A percentile compares a stretch with the other conserved stretches of the same genome.
phyloP scores from a whole-genome alignment of 1,140 invertebrate genomes.

The Conus ventricosus region DNA sequence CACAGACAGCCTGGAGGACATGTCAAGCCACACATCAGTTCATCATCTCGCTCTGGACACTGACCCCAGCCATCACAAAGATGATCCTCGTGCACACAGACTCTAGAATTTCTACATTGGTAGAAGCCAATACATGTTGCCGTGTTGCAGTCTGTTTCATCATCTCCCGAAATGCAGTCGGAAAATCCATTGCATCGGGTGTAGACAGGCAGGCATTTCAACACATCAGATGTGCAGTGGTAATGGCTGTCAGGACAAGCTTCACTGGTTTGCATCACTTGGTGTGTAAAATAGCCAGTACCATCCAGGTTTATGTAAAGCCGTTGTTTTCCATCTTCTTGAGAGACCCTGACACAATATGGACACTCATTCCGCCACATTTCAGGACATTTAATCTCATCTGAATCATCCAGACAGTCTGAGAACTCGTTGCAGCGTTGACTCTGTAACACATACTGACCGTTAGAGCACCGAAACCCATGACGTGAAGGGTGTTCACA shows the following conservation, averaged over 20 bases:
- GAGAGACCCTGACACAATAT: not conserved
- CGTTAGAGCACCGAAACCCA: no score
- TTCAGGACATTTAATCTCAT: not conserved
- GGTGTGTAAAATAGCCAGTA: not conserved
- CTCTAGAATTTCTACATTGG: constrained; percentile 13
- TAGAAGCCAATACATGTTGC: constrained; percentile 35
- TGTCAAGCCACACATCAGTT: constrained; percentile 23
- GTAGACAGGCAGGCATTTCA: constrained; percentile 4
- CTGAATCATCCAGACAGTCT: not conserved
- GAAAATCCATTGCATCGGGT: constrained; percentile 19
- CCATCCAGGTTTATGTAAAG: not conserved
- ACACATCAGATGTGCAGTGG: not conserved
- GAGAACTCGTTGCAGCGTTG: not conserved
- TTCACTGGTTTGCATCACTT: not conserved
- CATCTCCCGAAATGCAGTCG: not conserved
- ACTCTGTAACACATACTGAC: not conserved
- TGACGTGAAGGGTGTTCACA: no score
- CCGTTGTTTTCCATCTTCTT: not conserved
- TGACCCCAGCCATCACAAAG: constrained; percentile 30
- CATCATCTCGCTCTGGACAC: constrained; percentile 42
- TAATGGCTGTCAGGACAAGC: constrained; percentile 24
- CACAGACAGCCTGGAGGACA: constrained; percentile 49
- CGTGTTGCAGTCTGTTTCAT: not conserved
- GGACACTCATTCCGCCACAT: not conserved
- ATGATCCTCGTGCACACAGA: constrained; percentile 29